These are phyloP conservation scores for Baccha elongata DNA, from an alignment of 2,888 invertebrate species.

Conservation along the genomic window DNA sequence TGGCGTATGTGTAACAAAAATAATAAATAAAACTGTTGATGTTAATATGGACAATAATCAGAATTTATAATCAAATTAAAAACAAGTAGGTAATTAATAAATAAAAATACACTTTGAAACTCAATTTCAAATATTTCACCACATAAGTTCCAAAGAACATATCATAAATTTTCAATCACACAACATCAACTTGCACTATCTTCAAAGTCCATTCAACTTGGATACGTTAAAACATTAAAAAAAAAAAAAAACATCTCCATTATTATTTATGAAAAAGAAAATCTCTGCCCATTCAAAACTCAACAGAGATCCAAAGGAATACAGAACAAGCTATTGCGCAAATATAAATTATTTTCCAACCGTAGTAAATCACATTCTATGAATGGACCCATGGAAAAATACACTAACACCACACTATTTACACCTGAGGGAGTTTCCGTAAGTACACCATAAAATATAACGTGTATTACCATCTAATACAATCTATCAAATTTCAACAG, in stretches of 20 bases:
- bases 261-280: slow-evolving; percentile 30
- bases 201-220: slow-evolving; percentile 42
- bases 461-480: slow-evolving; percentile 1
- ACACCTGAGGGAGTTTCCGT: slow-evolving; percentile 29
- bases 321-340: slow-evolving; percentile 38
- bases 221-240: neutral
- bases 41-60: too few species aligned
- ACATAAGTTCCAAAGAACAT: slow-evolving; percentile 9
- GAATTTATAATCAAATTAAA: neutral
- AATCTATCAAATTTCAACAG: slow-evolving; percentile 20
- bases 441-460: neutral
- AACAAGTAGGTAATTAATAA: neutral
- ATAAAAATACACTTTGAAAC: neutral
- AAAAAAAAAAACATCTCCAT: slow-evolving; percentile 14
- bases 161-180: slow-evolving; percentile 24
- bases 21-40: neutral
- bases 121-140: neutral
- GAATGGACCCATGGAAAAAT: slow-evolving; percentile 54
- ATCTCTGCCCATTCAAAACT: slow-evolving; percentile 53
- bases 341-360: slow-evolving; percentile 41
- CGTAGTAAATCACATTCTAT: slow-evolving; percentile 66
- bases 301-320: slow-evolving; percentile 6
- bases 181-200: slow-evolving; percentile 11
- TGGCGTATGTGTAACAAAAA: slow-evolving; percentile 8
- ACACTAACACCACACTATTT: slow-evolving; percentile 25